Percentiles rank a stretch among this genome's conserved stretches.
phyloP scores from a whole-genome alignment of 2,113 vertebrate genomes.

The Sinocyclocheilus maitianheensis region DNA sequence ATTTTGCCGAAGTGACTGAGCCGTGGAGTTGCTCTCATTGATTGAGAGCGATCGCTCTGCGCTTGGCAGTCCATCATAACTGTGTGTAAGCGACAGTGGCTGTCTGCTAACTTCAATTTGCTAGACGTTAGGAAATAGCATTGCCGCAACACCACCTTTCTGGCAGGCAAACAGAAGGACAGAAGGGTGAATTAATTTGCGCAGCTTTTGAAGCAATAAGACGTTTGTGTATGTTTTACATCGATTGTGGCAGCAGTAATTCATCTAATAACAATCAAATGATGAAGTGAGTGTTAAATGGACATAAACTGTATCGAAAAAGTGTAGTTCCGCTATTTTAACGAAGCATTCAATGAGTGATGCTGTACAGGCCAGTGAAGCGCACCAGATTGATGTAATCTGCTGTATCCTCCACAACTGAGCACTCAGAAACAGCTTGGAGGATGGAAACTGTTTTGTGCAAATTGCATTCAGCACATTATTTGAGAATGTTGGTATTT shows the following conservation, averaged over 20 bases:
- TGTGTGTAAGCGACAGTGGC: slow-evolving; percentile 17
- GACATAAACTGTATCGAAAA: not conserved
- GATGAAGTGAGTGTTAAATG: not conserved
- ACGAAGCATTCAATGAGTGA: too few relatives aligned
- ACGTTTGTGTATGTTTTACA: not conserved
- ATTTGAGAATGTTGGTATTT: not conserved
- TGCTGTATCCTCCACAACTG: too few relatives aligned
- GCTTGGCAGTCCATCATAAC: slow-evolving; percentile 36
- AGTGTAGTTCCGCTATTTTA: too few relatives aligned
- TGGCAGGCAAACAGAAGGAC: not conserved
- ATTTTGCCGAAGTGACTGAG: slow-evolving; percentile 16
- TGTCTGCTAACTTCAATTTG: slow-evolving; percentile 31
- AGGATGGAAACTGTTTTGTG: too few relatives aligned
- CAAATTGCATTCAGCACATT: not conserved
- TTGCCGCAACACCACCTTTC: not conserved
- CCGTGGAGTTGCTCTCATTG: slow-evolving; percentile 18
- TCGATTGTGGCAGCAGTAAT: not conserved
- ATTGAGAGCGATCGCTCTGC: slow-evolving; percentile 29
- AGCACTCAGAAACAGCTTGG: too few relatives aligned
- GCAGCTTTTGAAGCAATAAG: not conserved
- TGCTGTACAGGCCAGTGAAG: too few relatives aligned
- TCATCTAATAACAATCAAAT: not conserved
- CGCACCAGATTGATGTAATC: too few relatives aligned
- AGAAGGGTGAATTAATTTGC: not conserved
- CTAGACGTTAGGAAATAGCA: slow-evolving; percentile 12